Conservation (phyloP, 2,888 invertebrate species). For the Hydrotaea diabolus region DNA sequence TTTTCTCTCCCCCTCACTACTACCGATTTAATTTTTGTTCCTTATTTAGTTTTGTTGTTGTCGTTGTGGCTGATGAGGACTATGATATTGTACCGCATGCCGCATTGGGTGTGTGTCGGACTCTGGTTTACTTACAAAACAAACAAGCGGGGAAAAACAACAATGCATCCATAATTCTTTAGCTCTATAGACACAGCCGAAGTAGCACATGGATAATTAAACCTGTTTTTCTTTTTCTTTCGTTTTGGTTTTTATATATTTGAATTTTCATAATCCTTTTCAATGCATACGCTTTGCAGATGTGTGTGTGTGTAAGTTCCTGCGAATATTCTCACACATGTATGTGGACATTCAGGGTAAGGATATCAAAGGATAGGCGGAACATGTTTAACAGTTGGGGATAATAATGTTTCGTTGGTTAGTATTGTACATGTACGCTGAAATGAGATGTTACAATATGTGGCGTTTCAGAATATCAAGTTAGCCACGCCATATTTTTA, state of each 20-base stretch:
- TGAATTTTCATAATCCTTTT: slow-evolving; percentile 29
- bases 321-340: background rate
- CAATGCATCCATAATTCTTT: slow-evolving; percentile 21
- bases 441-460: no score
- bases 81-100: background rate
- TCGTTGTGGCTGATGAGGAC: background rate
- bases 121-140: slow-evolving; percentile 10
- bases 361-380: background rate
- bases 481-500: no score
- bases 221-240: slow-evolving; percentile 46
- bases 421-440: no score
- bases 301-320: background rate
- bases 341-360: background rate
- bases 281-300: background rate
- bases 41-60: background rate
- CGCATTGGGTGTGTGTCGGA: background rate
- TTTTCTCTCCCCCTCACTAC: background rate
- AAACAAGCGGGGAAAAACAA: background rate
- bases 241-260: slow-evolving; percentile 47
- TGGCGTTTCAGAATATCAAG: no score
- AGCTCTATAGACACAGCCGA: slow-evolving; percentile 46
- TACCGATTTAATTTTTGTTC: background rate
- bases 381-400: background rate
- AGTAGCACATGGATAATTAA: slow-evolving; percentile 66
- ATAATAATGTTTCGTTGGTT: no score